A percentile compares a stretch with the other conserved stretches of the same genome.
These are phyloP conservation scores for Erpetoichthys calabaricus DNA, from an alignment of 2,797 vertebrate species.

Conservation along the genomic window DNA sequence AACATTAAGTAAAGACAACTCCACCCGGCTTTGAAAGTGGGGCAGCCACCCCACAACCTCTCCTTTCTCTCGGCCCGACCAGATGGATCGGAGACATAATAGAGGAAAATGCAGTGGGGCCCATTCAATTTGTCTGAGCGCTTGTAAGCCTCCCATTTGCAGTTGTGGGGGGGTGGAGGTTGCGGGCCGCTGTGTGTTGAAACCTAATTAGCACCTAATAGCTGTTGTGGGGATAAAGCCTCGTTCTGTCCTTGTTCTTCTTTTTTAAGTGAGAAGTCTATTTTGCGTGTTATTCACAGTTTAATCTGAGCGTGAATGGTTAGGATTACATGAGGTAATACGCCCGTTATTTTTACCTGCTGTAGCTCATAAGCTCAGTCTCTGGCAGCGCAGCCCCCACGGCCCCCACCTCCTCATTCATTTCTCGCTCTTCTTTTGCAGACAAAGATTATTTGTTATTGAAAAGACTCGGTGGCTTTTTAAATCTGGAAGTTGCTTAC, in stretches of 20 bases:
- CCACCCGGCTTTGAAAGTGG: constrained; percentile 49
- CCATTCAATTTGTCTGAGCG: constrained; percentile 76
- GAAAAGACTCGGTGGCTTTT: constrained; percentile 53
- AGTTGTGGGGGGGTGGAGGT: constrained; percentile 66
- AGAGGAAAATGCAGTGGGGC: constrained; percentile 57
- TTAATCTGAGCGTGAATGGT: constrained; percentile 45
- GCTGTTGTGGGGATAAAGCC: constrained; percentile 64
- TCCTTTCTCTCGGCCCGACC: constrained; percentile 62
- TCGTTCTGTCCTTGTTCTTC: constrained; percentile 17
- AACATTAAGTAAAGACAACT: constrained; percentile 70
- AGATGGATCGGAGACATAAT: constrained; percentile 67
- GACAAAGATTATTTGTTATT: constrained; percentile 63
- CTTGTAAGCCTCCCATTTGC: constrained; percentile 60
- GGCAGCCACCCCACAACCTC: constrained; percentile 53
- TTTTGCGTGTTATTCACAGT: constrained; percentile 22
- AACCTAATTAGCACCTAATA: constrained; percentile 89
- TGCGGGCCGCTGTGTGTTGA: constrained; percentile 73
- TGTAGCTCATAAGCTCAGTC: constrained; percentile 39
- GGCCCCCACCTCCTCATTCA: constrained; percentile 21
- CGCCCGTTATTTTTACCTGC: constrained; percentile 50
- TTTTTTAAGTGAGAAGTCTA: constrained; percentile 34
- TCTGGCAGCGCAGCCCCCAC: constrained; percentile 28
- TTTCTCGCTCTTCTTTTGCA: constrained; percentile 12
- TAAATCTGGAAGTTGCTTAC: constrained; percentile 52
- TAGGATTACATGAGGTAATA: constrained; percentile 43